These are phyloP conservation scores for Alectoris magna DNA, from an alignment of 2,797 vertebrate genomes.

Conservation along the genomic window DNA sequence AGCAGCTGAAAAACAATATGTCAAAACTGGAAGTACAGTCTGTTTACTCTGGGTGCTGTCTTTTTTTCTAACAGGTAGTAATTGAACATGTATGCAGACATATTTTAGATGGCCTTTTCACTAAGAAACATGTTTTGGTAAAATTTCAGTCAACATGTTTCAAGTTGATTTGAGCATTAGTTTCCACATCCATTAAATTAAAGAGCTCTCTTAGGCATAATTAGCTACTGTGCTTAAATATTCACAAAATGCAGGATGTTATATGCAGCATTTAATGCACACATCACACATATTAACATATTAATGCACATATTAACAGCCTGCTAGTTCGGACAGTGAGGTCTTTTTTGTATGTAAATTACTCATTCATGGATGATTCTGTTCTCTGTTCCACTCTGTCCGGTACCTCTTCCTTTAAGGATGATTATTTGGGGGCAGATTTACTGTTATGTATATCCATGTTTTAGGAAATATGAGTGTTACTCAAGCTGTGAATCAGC, in stretches of 20 bases:
- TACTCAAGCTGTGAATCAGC: neutral
- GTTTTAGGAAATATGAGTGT: neutral
- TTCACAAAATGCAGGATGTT: neutral
- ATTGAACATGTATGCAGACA: neutral
- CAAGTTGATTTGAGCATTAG: neutral
- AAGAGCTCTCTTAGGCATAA: neutral
- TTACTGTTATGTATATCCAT: neutral
- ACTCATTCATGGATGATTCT: neutral
- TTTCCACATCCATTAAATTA: neutral
- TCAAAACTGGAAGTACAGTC: neutral
- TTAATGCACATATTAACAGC: neutral
- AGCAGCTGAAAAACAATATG: neutral
- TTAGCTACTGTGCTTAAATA: neutral
- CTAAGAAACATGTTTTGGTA: neutral
- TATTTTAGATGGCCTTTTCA: neutral
- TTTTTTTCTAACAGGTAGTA: neutral
- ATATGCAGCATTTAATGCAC: neutral
- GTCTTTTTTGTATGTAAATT: neutral
- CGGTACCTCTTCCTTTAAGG: neutral
- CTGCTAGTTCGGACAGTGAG: neutral
- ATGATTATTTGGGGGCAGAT: neutral
- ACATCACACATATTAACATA: neutral
- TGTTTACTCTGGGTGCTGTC: neutral
- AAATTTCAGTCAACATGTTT: accelerated
- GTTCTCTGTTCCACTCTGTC: neutral